Conservation (phyloP, 2,113 vertebrate species). For the Illadopsis cleaveri region DNA sequence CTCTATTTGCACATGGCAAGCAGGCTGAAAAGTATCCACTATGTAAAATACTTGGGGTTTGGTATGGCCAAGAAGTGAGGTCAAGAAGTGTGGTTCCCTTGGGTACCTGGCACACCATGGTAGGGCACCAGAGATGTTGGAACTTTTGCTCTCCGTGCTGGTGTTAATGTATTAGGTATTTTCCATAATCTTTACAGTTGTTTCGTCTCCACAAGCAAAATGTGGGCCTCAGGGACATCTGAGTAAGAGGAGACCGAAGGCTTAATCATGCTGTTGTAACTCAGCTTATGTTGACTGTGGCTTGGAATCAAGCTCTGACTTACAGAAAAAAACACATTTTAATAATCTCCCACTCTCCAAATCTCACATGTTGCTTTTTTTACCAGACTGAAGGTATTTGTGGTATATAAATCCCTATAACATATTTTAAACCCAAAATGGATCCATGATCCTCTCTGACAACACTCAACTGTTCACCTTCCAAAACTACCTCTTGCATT, state of each 20-base stretch:
- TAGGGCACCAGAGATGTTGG: rapidly evolving
- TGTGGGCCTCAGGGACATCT: background rate
- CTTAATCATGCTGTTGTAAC: background rate
- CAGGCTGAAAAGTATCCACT: background rate
- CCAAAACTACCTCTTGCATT: background rate
- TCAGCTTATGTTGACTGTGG: background rate
- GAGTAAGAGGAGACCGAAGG: background rate
- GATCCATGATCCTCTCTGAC: background rate
- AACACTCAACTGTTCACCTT: background rate
- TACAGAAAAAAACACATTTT: background rate
- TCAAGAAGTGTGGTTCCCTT: background rate
- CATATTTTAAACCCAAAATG: background rate
- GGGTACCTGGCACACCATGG: background rate
- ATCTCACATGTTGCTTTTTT: background rate
- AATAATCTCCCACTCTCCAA: background rate
- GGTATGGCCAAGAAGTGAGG: background rate
- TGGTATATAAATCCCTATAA: background rate
- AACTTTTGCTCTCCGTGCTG: background rate
- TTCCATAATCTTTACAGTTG: background rate
- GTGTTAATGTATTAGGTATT: rapidly evolving
- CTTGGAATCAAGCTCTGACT: background rate
- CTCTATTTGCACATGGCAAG: rapidly evolving
- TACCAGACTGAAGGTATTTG: background rate
- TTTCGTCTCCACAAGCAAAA: background rate
- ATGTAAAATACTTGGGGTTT: background rate